Evolutionary conservation across 2,113 vertebrate species (phyloP).

Genomic region (Xyliphius kryptos): DNA sequence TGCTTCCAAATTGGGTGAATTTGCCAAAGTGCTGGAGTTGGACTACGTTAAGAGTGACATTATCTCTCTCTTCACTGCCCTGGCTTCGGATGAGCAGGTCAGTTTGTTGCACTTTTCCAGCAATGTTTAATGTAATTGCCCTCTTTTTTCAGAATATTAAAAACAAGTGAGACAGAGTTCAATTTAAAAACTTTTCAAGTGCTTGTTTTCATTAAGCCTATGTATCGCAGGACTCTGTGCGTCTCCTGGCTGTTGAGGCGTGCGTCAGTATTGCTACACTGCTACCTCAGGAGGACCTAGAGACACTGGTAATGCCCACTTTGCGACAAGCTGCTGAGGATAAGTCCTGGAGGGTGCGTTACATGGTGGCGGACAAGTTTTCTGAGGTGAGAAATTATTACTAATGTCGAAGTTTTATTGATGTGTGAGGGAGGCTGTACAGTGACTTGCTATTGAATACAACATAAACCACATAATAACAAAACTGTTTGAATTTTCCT

Average conservation of each 20-base stretch:
- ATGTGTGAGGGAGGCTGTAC: too few relatives aligned
- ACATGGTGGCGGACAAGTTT: slow-evolving; percentile 91
- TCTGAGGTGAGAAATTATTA: slow-evolving; percentile 76
- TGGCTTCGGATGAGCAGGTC: slow-evolving; percentile 88
- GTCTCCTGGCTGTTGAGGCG: slow-evolving; percentile 81
- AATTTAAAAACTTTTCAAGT: too few relatives aligned
- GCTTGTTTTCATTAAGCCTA: not conserved
- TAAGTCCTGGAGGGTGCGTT: slow-evolving; percentile 88
- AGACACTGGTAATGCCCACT: slow-evolving; percentile 79
- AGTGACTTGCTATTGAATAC: too few relatives aligned
- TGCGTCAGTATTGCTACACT: slow-evolving; percentile 81
- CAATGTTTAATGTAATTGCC: too few relatives aligned
- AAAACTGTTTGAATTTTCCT: too few relatives aligned
- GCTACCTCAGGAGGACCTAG: slow-evolving; percentile 77
- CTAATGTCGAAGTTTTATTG: not conserved
- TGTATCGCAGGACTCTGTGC: slow-evolving; percentile 70
- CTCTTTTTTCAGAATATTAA: too few relatives aligned
- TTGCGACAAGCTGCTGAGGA: slow-evolving; percentile 80
- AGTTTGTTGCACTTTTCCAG: slow-evolving; percentile 2
- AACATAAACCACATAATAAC: too few relatives aligned
- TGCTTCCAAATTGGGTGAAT: slow-evolving; percentile 84
- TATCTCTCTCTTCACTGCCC: slow-evolving; percentile 80
- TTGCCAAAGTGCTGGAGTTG: too few relatives aligned
- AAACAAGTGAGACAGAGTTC: too few relatives aligned
- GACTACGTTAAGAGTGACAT: slow-evolving; percentile 88